Evolutionary conservation across 2,797 vertebrate genomes (phyloP), one percentile per base, ranked within the genome.

Genomic region (Chelon labrosus): DNA sequence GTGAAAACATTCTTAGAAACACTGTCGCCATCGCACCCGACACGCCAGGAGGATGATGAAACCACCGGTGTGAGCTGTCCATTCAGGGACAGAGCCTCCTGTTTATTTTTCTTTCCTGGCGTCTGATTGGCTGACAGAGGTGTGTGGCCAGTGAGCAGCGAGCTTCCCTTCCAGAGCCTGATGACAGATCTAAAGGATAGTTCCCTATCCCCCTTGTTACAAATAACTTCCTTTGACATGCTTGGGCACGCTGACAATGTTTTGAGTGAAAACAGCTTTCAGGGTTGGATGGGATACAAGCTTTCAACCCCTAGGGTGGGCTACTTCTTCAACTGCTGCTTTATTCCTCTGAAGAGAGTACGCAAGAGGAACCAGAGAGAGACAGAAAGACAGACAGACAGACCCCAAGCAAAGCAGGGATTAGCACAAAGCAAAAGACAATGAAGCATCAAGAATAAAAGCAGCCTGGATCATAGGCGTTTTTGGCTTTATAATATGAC

Each of bases 231-330:
- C 91, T 94, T 86, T 92, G 91, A 93, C 92, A 93, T 92, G 92
- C 93, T 92, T 92, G 92, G 93, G 93, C 92, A 91, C 68, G 80
- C 87, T 92, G 93, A 93, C 94, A 94, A 89, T 93, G 90, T 93
- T 94, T 94, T 90, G 93, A 94, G 85, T 94, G 88, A 94, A 94
- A 94, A 94, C 94, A 94, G 94, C 93, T 93, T 93, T 94, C 84
- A 79, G 89, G 89, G 77, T 89, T 94, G 94, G 93, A 94, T 84
- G 84, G 90, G 88, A 91, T 89, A 90, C 91, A 91, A 88, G 91
- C 91, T 92, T 93, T 95, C 93, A 93, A 93, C 93, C 93, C 93
- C 87, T 84, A 77, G 93, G 93, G 93, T 94, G 92, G 93, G 93
- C 93, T 92, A 89, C 90, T 89, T 89, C 91, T 93, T 93, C 92